Base-by-base conservation (phyloP, 2,797 vertebrate genomes). In the Amphiprion clarkii region DNA sequence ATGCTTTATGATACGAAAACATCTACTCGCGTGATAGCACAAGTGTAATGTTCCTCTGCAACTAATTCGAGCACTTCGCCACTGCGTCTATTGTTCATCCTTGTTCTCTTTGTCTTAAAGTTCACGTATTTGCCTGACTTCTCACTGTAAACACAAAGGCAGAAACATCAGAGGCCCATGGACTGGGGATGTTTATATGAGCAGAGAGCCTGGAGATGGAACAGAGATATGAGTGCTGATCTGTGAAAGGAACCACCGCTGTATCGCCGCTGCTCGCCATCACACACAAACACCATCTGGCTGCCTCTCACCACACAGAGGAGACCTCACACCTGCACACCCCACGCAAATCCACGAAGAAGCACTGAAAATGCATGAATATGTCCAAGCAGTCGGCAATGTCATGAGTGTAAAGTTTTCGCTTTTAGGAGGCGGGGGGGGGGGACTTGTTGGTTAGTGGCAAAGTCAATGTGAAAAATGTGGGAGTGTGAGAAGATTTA, bases 71-170 rank as follows among this genome's bases (percentile, higher is more conserved):
- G 48, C 6, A 1, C 59, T 53, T n/a, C 21, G 33, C 52, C 52
- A 39, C 79, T 66, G 53, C 0, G 44, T 65, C 78, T 74, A 87
- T 90, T 91, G 89, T 89, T 86, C 78, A 19, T 71, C 74, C 69
- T 44, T n/a, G 76, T 70, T 81, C 79, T 77, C 87, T 93, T 93
- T 92, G 91, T 93, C 89, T 73, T 67, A 69, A 89, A 84, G 90
- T 92, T 92, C 87, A 91, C 70, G 88, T 91, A 87, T 92, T 92
- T 92, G 92, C 90, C 85, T 89, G 93, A 93, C 84, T 92, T 92
- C 87, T 92, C 87, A 84, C 87, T 93, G 91, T 93, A 92, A 94
- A 94, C 89, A 94, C 88, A 90, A 91, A 88, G 90, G 91, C 77
- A 21, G 81, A 89, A 86, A 94, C 93, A 92, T 93, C 93, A 94